These are phyloP conservation scores for Odiellus spinosus DNA, from an alignment of 2,888 invertebrate species.

Conservation along the genomic window DNA sequence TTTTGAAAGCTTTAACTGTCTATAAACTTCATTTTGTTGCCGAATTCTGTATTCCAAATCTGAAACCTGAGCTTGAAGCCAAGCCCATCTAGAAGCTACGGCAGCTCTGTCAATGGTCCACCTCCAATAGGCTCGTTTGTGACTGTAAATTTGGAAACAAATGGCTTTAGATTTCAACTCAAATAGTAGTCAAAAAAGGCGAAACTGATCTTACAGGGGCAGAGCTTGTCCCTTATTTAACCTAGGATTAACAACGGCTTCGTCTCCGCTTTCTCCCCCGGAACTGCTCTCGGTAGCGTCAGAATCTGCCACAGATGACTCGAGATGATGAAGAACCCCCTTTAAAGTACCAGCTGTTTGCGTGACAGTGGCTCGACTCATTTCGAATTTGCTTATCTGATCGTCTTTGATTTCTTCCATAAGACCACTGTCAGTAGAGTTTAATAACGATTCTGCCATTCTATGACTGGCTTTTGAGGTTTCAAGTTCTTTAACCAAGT, in stretches of 20 bases:
- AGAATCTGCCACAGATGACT: conserved; percentile 57
- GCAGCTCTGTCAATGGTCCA: conserved; percentile 55
- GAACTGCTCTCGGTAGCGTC: conserved; percentile 88
- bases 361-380: neutral
- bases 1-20: conserved; percentile 40
- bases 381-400: neutral
- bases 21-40: conserved; percentile 63
- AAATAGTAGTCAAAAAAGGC: no score
- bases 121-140: conserved; percentile 25
- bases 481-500: conserved; percentile 40
- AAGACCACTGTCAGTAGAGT: neutral
- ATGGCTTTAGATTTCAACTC: no score
- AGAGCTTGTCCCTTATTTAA: no score
- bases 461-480: conserved; percentile 25
- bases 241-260: conserved; percentile 34
- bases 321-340: conserved; percentile 54
- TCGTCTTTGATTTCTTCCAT: neutral
- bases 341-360: conserved; percentile 46
- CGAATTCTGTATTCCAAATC: conserved; percentile 81
- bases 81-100: conserved; percentile 72
- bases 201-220: no score
- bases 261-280: conserved; percentile 85
- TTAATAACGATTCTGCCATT: neutral
- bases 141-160: conserved; percentile 4
- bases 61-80: conserved; percentile 80